Conservation (phyloP, 1,140 invertebrate species). For the Dendrolimus kikuchii region DNA sequence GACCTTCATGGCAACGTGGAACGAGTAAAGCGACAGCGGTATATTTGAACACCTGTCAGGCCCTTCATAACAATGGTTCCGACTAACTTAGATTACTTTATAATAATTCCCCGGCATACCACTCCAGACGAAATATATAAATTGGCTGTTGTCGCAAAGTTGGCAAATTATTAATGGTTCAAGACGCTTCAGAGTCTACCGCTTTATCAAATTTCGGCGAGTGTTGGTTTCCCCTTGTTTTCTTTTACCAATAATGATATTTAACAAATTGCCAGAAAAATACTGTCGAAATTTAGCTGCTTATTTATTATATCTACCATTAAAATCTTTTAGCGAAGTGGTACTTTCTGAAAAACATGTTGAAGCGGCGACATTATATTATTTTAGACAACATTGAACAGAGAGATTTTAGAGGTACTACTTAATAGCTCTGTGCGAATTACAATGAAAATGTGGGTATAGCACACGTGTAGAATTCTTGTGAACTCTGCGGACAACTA, state of each 20-base stretch:
- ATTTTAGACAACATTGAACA: too few species aligned
- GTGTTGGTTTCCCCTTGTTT: constrained; percentile 25
- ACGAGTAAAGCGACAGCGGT: constrained; percentile 37
- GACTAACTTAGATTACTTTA: constrained; percentile 68
- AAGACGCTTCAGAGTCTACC: constrained; percentile 20
- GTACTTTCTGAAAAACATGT: too few species aligned
- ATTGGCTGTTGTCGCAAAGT: constrained; percentile 50
- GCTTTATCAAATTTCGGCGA: constrained; percentile 40
- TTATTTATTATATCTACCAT: too few species aligned
- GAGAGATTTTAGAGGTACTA: too few species aligned
- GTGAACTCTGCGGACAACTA: constrained; percentile 47
- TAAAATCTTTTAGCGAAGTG: too few species aligned
- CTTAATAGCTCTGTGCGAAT: too few species aligned
- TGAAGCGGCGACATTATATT: too few species aligned
- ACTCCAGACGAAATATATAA: constrained; percentile 50
- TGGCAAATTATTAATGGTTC: constrained; percentile 46
- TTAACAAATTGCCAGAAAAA: constrained; percentile 30
- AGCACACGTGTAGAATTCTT: constrained; percentile 27
- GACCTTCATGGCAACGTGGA: constrained; percentile 29
- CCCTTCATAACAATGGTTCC: constrained; percentile 44
- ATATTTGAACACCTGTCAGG: constrained; percentile 63
- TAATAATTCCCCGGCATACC: constrained; percentile 57
- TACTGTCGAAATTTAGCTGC: constrained; percentile 9
- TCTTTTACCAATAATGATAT: constrained; percentile 22
- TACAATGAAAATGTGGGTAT: too few species aligned